Percentiles rank a stretch among this genome's conserved stretches.
These are phyloP conservation scores for Eilema griseolum DNA, from an alignment of 2,888 invertebrate genomes.

Conservation along the genomic window DNA sequence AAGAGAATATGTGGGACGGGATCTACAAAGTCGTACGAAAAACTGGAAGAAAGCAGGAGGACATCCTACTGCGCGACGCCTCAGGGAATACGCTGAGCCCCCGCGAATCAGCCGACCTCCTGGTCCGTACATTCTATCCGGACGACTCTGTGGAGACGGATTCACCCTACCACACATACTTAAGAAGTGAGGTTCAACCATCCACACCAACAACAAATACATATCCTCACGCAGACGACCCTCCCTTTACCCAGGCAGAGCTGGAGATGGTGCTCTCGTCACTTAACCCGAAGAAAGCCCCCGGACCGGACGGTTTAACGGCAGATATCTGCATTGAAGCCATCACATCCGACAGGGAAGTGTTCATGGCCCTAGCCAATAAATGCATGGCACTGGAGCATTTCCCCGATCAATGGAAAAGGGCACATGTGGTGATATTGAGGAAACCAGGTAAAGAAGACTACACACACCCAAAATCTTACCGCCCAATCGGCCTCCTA, in stretches of 20 bases:
- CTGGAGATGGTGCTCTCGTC: conserved; percentile 3
- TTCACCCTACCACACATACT: not conserved
- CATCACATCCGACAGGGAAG: conserved; percentile 17
- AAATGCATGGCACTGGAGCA: conserved; percentile 12
- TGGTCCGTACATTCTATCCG: conserved; percentile 21
- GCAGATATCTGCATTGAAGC: conserved; percentile 39
- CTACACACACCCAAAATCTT: conserved; percentile 23
- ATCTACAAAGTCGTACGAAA: conserved; percentile 31
- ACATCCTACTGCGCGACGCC: conserved; percentile 18
- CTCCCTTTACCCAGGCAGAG: conserved; percentile 29
- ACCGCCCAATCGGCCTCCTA: conserved; percentile 24
- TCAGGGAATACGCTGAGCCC: conserved; percentile 9
- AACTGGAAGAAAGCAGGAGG: conserved; percentile 20
- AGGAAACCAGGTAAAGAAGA: conserved; percentile 21
- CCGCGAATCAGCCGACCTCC: conserved; percentile 6
- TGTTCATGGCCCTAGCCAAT: conserved; percentile 20
- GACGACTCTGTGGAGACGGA: conserved; percentile 14
- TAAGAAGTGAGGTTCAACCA: not conserved
- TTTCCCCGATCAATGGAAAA: conserved; percentile 24
- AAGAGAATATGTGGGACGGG: conserved; percentile 40
- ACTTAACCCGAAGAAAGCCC: conserved; percentile 38
- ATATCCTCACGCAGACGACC: too few species aligned
- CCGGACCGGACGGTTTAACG: conserved; percentile 38
- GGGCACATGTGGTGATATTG: too few species aligned
- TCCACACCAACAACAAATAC: not conserved